These are phyloP conservation scores for Albula goreensis DNA, from an alignment of 2,113 vertebrate genomes.

Conservation along the genomic window DNA sequence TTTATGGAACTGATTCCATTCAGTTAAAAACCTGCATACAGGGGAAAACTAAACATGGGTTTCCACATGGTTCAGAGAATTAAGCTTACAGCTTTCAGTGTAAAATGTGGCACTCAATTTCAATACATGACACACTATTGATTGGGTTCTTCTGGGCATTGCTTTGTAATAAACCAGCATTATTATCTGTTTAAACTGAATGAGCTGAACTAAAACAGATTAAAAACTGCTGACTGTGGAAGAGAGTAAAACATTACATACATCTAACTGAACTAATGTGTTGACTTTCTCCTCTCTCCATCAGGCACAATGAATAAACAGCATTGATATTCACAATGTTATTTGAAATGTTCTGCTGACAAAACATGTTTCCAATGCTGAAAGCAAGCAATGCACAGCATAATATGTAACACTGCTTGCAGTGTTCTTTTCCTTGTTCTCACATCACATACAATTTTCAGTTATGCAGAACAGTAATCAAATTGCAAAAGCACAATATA, in stretches of 20 bases:
- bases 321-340: neutral
- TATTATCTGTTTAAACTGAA: neutral
- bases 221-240: neutral
- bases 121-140: neutral
- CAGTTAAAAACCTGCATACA: neutral
- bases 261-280: neutral
- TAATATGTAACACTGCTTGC: neutral
- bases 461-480: no score
- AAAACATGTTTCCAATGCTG: neutral
- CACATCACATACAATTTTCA: neutral
- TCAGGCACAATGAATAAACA: neutral
- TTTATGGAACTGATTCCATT: neutral
- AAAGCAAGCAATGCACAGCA: neutral
- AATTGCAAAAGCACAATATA: no score
- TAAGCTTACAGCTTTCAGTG: neutral
- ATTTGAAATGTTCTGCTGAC: neutral
- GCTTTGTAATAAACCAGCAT: neutral
- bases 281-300: neutral
- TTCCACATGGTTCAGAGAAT: neutral
- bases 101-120: neutral
- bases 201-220: neutral
- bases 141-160: neutral
- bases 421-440: neutral
- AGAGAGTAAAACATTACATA: neutral
- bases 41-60: neutral